These are phyloP conservation scores for Ecliptopera silaceata DNA, from an alignment of 2,888 invertebrate genomes.

Conservation along the genomic window DNA sequence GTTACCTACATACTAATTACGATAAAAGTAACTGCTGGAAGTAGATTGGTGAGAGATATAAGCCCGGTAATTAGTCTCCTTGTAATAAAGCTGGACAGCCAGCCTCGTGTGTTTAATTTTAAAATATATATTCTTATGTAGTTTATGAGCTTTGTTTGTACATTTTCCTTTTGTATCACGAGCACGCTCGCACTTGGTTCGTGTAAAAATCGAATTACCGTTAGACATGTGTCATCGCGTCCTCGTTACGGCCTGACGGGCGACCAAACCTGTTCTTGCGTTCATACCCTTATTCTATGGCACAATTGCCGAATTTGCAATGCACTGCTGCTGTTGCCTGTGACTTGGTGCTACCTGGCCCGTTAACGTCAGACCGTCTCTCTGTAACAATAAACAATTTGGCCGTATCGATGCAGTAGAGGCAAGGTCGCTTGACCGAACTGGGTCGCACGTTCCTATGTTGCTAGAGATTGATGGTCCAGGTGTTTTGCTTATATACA, in stretches of 20 bases:
- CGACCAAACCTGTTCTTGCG: conserved; percentile 71
- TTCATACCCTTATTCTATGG: conserved; percentile 63
- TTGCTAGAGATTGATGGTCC: not conserved
- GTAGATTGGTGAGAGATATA: conserved; percentile 9
- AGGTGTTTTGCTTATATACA: no score
- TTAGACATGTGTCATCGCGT: conserved; percentile 80
- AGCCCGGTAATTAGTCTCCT: not conserved
- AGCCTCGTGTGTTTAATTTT: not conserved
- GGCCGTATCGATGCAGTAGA: conserved; percentile 9
- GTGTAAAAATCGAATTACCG: conserved; percentile 74
- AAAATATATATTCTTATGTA: not conserved
- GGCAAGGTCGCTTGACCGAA: conserved; percentile 18
- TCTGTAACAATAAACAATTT: conserved; percentile 18
- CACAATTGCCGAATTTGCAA: conserved; percentile 60
- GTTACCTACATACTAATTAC: conserved; percentile 12
- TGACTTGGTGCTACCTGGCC: conserved; percentile 6
- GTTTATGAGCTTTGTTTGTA: conserved; percentile 34
- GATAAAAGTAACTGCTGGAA: conserved; percentile 2
- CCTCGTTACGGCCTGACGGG: conserved; percentile 64
- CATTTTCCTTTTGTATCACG: conserved; percentile 56
- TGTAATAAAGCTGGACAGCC: conserved; percentile 12
- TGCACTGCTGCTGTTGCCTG: conserved; percentile 23
- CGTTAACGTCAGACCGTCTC: conserved; percentile 13
- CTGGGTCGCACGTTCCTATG: conserved; percentile 12
- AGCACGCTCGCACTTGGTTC: conserved; percentile 42